Evolutionary conservation across 2,113 vertebrate species (phyloP), one percentile per base, ranked within the genome.

Genomic region (Perca fluviatilis): DNA sequence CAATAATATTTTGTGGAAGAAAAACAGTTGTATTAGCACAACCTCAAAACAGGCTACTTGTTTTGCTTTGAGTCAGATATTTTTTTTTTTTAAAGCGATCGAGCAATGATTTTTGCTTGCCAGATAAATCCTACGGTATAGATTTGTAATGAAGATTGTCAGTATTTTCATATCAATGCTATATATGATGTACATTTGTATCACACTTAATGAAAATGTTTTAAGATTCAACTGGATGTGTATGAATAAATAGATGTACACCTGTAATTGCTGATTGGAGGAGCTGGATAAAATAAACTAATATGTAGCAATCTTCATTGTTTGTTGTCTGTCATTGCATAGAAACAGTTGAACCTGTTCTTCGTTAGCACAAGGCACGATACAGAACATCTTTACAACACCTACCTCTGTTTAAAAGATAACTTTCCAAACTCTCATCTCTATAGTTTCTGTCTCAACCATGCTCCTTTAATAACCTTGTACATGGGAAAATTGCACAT

Each of bases 91-190:
- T 84, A 51, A 85, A 92, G 74, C 80, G 77, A 92, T 93, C 65
- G 25, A 94, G 90, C 88, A 90, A 90, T 91, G 86, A 92, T 93
- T 91, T 85, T 88, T 91, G 92, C 91, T 95, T 91, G 89, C 82
- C 94, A 91, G 92, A 94, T 93, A 91, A 95, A 95, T 94, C 82
- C 76, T 93, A 90, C 89, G 82, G 84, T 95, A 92, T 95, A 95
- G 95, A 95, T 95, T 96, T 96, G 83, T 96, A 95, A 92, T 94
- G 88, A 93, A 93, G 90, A 95, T 89, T 89, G 89, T 95, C 95
- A 95, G 95, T 96, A 96, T 96, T 96, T 96, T 96, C 94, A 88
- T 95, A 96, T 93, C 40, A 68, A 93, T 88, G 75, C 83, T 91
- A 89, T 90, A 91, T 92, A 90, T 90, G 79, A 87, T 95, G 92